Evolutionary conservation across 2,797 vertebrate species (phyloP), one percentile per base, ranked within the genome.

Genomic region (Hybognathus amarus): DNA sequence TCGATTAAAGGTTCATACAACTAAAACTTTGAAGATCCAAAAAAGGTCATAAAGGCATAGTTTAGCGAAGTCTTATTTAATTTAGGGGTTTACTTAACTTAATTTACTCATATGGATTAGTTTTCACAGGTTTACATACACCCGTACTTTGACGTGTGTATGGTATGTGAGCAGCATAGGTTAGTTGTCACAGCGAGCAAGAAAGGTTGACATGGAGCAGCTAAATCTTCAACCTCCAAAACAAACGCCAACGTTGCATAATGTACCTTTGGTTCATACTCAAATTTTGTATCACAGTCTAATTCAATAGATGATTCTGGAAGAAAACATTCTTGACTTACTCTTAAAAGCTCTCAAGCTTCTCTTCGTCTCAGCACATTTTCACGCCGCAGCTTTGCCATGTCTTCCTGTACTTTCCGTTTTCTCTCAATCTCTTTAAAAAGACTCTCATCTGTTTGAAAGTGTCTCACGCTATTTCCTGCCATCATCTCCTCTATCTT

Each of bases 401-500:
- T 85, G 69, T 83, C 86, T 13, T 66, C 42, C 42, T 92, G 89
- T 42, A 67, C 40, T 27, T 76, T 88, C 79, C 73, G 89, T 73
- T 13, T 77, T 80, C 30, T 83, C 83, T 90, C 74, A 89, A 94
- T 80, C 69, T 86, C 84, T 2, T 88, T 85, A 84, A 88, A 40
- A 76, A 61, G 30, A 13, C 64, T 79, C 69, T 61, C 73, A 67
- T 92, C 89, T 0, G 87, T 87, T 42, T 89, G 69, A 59, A 85
- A 90, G 85, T 90, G 85, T 17, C 67, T 70, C 40, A 56, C 13
- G 0, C 30, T 40, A 1, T 59, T 68, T 24, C 45, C 80, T 0
- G 87, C 82, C 61, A 91, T 74, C 89, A 84, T 87, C 56, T 93
- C 90, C 38, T 94, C 91, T 3, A 94, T 91, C 85, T 94, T 95